Percentiles rank a stretch among this genome's conserved stretches.
Conservation (phyloP, 2,113 vertebrate genomes). For the Oenanthe oenanthe region DNA sequence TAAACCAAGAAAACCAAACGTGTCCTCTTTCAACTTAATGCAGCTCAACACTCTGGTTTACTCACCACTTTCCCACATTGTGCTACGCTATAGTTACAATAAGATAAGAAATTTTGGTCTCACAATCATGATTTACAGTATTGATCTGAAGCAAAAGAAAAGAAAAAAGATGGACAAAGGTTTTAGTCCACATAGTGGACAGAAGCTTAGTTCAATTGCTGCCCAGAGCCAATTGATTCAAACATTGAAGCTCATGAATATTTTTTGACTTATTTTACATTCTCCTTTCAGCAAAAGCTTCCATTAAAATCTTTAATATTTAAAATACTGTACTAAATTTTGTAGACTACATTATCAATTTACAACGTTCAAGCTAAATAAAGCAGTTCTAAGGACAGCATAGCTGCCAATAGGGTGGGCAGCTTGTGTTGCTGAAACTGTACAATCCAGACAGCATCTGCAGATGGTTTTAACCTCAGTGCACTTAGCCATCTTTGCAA, state of each 20-base stretch:
- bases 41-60: neutral
- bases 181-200: neutral
- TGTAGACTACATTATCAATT: neutral
- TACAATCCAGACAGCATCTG: neutral
- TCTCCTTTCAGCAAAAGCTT: neutral
- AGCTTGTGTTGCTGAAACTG: neutral
- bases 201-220: neutral
- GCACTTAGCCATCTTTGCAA: neutral
- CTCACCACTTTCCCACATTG: neutral
- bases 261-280: neutral
- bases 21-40: constrained; percentile 20
- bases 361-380: neutral
- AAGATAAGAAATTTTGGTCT: constrained; percentile 26
- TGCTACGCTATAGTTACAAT: neutral
- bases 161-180: neutral
- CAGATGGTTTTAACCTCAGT: neutral
- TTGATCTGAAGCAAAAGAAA: neutral
- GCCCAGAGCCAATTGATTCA: neutral
- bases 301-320: constrained; percentile 4
- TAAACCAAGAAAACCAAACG: constrained; percentile 32
- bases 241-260: neutral
- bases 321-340: constrained; percentile 4
- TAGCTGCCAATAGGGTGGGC: neutral
- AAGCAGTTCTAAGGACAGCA: neutral
- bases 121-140: neutral